Conservation (phyloP, 2,888 invertebrate genomes). For the Formica aserva region DNA sequence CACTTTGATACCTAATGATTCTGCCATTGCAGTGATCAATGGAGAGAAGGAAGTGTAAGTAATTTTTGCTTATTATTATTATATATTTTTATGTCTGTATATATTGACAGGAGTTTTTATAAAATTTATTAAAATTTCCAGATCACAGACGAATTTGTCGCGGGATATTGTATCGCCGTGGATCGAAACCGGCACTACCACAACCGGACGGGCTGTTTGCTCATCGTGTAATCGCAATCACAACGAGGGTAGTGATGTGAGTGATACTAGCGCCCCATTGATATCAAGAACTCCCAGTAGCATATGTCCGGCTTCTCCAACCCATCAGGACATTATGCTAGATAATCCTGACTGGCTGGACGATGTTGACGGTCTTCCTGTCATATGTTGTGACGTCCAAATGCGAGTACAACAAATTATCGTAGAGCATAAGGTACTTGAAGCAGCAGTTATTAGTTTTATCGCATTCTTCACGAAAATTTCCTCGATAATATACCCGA, state of each 20-base stretch:
- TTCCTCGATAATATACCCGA: background rate
- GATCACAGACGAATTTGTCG: constrained; percentile 71
- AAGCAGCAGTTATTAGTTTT: background rate
- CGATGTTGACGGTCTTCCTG: constrained; percentile 91
- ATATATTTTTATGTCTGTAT: background rate
- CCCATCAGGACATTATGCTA: constrained; percentile 81
- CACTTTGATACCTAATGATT: constrained; percentile 86
- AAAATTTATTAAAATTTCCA: constrained; percentile 54
- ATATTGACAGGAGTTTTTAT: background rate
- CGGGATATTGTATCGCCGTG: constrained; percentile 75
- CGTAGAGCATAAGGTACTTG: constrained; percentile 91
- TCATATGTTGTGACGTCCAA: constrained; percentile 91
- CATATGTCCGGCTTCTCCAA: constrained; percentile 88
- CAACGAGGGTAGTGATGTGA: constrained; percentile 82
- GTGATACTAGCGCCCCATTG: constrained; percentile 84
- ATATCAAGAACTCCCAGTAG: constrained; percentile 88
- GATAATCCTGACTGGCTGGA: constrained; percentile 86
- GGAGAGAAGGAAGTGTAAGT: constrained; percentile 81
- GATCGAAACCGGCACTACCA: constrained; percentile 71
- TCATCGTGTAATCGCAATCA: constrained; percentile 73
- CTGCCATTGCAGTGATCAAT: constrained; percentile 68
- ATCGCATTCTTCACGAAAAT: background rate
- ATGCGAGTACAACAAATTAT: constrained; percentile 93
- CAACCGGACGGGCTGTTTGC: constrained; percentile 62
- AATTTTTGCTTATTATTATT: background rate